These are phyloP conservation scores for Eurosta solidaginis DNA, from an alignment of 1,140 invertebrate species.

Conservation along the genomic window DNA sequence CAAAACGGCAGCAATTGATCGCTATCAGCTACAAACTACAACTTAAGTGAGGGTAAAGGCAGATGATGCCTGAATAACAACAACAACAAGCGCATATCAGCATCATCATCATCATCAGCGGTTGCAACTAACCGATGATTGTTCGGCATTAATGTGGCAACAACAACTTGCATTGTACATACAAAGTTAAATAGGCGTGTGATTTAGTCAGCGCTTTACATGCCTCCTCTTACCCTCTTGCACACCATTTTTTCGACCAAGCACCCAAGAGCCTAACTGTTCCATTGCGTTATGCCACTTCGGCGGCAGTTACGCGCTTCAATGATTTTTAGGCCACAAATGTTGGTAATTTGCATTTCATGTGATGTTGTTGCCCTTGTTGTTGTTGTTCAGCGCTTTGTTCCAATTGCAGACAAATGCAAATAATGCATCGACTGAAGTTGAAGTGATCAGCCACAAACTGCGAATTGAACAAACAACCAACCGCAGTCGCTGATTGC, in stretches of 20 bases:
- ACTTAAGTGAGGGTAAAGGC: too few relatives aligned
- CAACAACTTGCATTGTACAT: constrained; percentile 13
- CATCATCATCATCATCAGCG: not conserved
- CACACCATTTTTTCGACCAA: too few relatives aligned
- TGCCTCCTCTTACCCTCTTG: too few relatives aligned
- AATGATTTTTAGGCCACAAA: constrained; percentile 14
- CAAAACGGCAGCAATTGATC: constrained; percentile 25
- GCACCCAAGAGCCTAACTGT: too few relatives aligned
- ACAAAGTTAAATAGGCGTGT: not conserved
- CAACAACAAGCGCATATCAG: not conserved
- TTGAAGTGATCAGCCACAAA: not conserved
- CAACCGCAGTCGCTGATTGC: constrained; percentile 13
- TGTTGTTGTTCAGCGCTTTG: not conserved
- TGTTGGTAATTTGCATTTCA: not conserved
- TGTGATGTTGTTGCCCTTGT: not conserved
- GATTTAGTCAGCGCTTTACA: not conserved
- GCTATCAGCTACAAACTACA: too few relatives aligned
- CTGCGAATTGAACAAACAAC: not conserved
- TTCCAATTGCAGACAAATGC: not conserved
- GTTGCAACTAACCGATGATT: not conserved
- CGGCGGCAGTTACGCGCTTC: constrained; percentile 21
- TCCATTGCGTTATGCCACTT: constrained; percentile 5
- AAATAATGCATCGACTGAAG: not conserved
- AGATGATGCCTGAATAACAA: too few relatives aligned
- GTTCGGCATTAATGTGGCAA: constrained; percentile 1